These are phyloP conservation scores for Tenthredo scrophulariae DNA, from an alignment of 2,888 invertebrate species.

Conservation along the genomic window DNA sequence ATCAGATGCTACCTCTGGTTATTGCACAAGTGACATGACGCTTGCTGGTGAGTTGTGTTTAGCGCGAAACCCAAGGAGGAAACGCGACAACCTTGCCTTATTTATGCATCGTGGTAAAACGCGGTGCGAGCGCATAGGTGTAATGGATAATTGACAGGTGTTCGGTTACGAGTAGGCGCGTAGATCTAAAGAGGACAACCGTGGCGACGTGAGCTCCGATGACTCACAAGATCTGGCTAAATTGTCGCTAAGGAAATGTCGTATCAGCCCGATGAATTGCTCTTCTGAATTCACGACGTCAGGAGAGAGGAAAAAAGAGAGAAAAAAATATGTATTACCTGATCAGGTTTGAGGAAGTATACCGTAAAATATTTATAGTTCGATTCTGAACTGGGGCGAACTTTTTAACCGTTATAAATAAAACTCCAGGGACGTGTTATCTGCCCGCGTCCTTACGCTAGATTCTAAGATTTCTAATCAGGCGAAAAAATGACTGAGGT, in stretches of 20 bases:
- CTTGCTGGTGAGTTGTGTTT: background rate
- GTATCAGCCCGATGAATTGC: background rate
- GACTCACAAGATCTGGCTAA: slow-evolving; percentile 43
- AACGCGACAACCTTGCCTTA: slow-evolving; percentile 54
- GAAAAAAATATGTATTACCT: background rate
- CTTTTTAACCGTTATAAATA: slow-evolving; percentile 30
- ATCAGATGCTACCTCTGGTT: slow-evolving; percentile 34
- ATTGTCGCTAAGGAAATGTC: slow-evolving; percentile 19
- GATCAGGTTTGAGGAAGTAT: slow-evolving; percentile 21
- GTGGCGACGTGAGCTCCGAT: slow-evolving; percentile 35
- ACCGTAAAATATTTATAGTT: background rate
- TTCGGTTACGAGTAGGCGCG: slow-evolving; percentile 51
- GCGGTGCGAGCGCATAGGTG: slow-evolving; percentile 44
- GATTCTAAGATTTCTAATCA: slow-evolving; percentile 77
- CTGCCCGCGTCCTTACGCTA: slow-evolving; percentile 71
- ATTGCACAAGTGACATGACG: slow-evolving; percentile 31
- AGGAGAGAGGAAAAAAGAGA: background rate
- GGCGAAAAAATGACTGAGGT: slow-evolving; percentile 65
- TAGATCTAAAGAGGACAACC: slow-evolving; percentile 49
- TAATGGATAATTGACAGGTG: slow-evolving; percentile 54
- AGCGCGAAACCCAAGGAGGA: slow-evolving; percentile 50
- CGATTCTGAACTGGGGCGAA: slow-evolving; percentile 11
- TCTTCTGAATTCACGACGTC: background rate
- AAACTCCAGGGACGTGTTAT: slow-evolving; percentile 28
- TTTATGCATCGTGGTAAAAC: slow-evolving; percentile 51